Evolutionary conservation across 2,113 vertebrate genomes (phyloP).

Genomic region (Halichoeres trimaculatus): DNA sequence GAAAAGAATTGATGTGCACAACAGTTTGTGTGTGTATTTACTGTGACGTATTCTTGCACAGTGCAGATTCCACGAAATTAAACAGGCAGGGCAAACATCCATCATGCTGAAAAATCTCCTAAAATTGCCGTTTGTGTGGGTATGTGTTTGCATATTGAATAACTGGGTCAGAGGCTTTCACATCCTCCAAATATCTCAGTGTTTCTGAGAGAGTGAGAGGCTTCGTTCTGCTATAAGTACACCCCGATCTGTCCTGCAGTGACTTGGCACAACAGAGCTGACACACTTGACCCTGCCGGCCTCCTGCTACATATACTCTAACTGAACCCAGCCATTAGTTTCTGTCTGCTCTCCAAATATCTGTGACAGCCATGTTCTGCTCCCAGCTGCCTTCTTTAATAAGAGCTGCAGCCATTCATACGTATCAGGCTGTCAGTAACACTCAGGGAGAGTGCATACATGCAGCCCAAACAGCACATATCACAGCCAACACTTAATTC

Average conservation of each 20-base stretch:
- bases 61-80: neutral
- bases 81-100: neutral
- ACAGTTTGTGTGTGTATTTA: neutral
- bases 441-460: constrained; percentile 1
- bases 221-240: neutral
- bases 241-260: neutral
- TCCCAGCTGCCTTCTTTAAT: constrained; percentile 55
- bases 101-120: neutral
- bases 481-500: constrained; percentile 16
- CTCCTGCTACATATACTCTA: constrained; percentile 2
- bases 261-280: neutral
- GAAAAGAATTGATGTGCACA: neutral
- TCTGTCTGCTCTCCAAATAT: constrained; percentile 17
- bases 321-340: constrained; percentile 19
- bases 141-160: constrained; percentile 6
- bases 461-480: neutral
- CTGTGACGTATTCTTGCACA: neutral
- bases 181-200: neutral
- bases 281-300: constrained; percentile 11
- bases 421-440: constrained; percentile 36
- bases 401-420: constrained; percentile 32
- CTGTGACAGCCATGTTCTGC: constrained; percentile 21
- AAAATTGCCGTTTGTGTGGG: neutral
- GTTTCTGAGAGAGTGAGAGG: neutral
- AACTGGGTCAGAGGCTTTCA: neutral